A percentile compares a stretch with the other conserved stretches of the same genome.
These are phyloP conservation scores for Pleuronectes platessa DNA, from an alignment of 2,113 vertebrate species.

Conservation along the genomic window DNA sequence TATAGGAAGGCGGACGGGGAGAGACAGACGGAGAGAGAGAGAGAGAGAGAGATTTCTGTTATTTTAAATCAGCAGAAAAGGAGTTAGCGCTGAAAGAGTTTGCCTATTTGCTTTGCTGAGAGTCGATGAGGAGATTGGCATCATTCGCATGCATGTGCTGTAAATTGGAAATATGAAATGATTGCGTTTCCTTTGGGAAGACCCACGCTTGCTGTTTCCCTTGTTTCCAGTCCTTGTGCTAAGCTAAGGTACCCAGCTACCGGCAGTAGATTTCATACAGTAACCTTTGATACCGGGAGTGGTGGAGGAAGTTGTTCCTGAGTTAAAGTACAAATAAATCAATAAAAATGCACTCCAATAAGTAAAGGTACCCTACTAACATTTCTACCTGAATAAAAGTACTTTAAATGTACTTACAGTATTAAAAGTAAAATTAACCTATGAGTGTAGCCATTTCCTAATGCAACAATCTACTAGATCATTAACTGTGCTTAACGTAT, in stretches of 20 bases:
- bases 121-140: background rate
- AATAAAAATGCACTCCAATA: too few species aligned
- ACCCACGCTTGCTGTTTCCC: background rate
- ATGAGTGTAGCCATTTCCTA: too few species aligned
- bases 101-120: background rate
- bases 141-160: background rate
- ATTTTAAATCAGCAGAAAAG: slow-evolving; percentile 32
- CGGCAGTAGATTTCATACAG: background rate
- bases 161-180: background rate
- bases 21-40: slow-evolving; percentile 20
- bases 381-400: background rate
- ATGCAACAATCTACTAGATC: too few species aligned
- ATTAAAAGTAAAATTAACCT: too few species aligned
- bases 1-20: slow-evolving; percentile 34
- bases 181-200: background rate
- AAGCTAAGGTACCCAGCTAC: background rate
- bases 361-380: too few species aligned
- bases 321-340: too few species aligned
- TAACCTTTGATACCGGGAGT: background rate
- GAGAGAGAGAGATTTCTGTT: slow-evolving; percentile 21
- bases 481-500: too few species aligned
- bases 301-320: too few species aligned
- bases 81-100: background rate
- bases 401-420: background rate
- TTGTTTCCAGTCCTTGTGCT: background rate